Conservation (phyloP, 2,113 vertebrate species). For the Hystrix brachyura region DNA sequence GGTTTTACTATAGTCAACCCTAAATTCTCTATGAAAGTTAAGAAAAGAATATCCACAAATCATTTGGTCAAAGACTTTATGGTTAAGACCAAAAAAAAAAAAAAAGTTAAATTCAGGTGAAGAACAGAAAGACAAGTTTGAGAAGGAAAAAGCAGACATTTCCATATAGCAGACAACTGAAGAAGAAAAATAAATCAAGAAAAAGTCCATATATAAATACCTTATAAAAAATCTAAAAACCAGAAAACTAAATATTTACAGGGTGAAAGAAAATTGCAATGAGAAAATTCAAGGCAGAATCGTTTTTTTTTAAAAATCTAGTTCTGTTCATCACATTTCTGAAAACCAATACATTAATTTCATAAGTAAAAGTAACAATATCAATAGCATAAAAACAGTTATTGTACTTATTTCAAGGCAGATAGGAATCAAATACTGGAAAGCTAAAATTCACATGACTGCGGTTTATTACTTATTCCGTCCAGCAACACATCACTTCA, state of each 20-base stretch:
- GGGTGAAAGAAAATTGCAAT: background rate
- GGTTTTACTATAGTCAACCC: background rate
- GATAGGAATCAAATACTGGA: slow-evolving; percentile 40
- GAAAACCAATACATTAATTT: slow-evolving; percentile 12
- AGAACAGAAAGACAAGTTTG: background rate
- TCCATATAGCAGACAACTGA: background rate
- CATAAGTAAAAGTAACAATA: background rate
- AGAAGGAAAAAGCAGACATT: background rate
- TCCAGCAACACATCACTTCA: slow-evolving; percentile 24
- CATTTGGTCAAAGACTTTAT: background rate
- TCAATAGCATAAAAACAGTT: background rate
- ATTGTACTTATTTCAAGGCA: background rate
- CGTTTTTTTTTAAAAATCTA: background rate
- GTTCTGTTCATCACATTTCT: background rate
- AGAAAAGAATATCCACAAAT: background rate
- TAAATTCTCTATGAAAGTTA: background rate
- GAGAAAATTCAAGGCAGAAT: slow-evolving; percentile 23
- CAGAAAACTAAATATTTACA: slow-evolving; percentile 42
- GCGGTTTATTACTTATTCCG: slow-evolving; percentile 41
- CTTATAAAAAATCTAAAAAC: background rate
- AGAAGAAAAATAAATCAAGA: background rate
- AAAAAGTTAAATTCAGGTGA: background rate
- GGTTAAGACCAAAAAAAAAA: background rate
- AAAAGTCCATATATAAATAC: background rate
- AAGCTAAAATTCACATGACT: slow-evolving; percentile 19